Evolutionary conservation across 1,140 invertebrate genomes (phyloP).

Genomic region (Euwallacea similis): DNA sequence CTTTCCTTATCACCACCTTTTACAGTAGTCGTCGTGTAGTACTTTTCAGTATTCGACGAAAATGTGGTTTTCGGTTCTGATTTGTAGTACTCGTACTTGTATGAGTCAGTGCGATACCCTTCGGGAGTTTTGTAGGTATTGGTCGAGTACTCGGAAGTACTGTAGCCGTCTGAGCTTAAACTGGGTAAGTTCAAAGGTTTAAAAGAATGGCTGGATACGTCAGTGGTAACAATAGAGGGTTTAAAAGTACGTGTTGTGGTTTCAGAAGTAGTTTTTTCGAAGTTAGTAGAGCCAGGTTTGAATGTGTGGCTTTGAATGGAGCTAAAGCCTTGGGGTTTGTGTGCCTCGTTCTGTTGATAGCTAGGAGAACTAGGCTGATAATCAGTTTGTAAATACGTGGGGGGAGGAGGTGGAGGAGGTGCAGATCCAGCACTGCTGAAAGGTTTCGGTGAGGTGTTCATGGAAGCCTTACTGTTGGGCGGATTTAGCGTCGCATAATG

Average conservation of each 20-base stretch:
- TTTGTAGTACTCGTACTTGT: slow-evolving; percentile 50
- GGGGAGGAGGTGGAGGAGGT: slow-evolving; percentile 6
- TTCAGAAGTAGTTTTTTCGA: slow-evolving; percentile 5
- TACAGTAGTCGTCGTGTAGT: slow-evolving; percentile 54
- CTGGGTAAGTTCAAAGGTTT: background rate
- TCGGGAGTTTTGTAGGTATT: slow-evolving; percentile 51
- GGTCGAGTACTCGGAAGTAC: slow-evolving; percentile 47
- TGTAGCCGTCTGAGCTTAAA: slow-evolving; percentile 41
- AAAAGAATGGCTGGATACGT: background rate
- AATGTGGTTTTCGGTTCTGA: slow-evolving; percentile 45
- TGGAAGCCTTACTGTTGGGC: slow-evolving; percentile 23
- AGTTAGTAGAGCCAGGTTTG: slow-evolving; percentile 5
- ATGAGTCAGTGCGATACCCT: slow-evolving; percentile 49
- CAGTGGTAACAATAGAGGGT: background rate
- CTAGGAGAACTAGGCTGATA: background rate
- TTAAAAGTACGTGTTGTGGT: background rate
- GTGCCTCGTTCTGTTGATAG: slow-evolving; percentile 12
- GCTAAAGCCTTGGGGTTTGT: background rate
- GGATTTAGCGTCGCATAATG: slow-evolving; percentile 27
- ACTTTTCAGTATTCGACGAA: slow-evolving; percentile 55
- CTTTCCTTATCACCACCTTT: slow-evolving; percentile 25
- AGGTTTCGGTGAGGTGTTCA: slow-evolving; percentile 33
- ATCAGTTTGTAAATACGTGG: slow-evolving; percentile 10
- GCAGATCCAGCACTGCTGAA: slow-evolving; percentile 18
- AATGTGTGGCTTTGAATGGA: background rate